phyloP scores from a whole-genome alignment of 2,113 vertebrate species.

The Caloenas nicobarica region DNA sequence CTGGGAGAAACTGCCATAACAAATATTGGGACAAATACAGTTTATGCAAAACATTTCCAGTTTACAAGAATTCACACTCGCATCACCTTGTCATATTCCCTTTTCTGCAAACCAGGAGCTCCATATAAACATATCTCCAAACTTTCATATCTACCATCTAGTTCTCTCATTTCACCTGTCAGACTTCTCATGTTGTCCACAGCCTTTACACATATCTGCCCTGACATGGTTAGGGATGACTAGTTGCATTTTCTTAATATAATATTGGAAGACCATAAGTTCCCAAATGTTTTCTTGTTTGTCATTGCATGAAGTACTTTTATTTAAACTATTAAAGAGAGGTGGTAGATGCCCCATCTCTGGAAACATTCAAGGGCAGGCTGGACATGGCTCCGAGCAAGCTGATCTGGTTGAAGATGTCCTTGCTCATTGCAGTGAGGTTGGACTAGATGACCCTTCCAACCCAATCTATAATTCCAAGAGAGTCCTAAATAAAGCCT shows the following conservation, averaged over 20 bases:
- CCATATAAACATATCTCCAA: not conserved
- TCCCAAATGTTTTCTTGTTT: not conserved
- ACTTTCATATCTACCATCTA: not conserved
- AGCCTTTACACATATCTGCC: not conserved
- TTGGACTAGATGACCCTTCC: too few relatives aligned
- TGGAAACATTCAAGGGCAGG: too few relatives aligned
- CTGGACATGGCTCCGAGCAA: too few relatives aligned
- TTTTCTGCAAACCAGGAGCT: not conserved
- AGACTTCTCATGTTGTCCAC: not conserved
- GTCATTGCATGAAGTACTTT: not conserved
- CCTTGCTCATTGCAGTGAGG: too few relatives aligned
- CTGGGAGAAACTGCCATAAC: not conserved
- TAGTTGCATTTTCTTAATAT: not conserved
- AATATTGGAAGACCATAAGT: not conserved
- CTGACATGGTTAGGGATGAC: not conserved
- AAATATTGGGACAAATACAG: not conserved
- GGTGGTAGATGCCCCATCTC: too few relatives aligned
- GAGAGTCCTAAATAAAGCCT: not conserved
- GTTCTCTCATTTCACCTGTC: not conserved
- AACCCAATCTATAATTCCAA: not conserved
- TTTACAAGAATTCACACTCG: not conserved
- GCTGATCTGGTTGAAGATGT: too few relatives aligned
- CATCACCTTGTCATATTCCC: not conserved
- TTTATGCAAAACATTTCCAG: not conserved
- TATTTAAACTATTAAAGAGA: not conserved